Evolutionary conservation across 2,113 vertebrate species (phyloP), one percentile per base, ranked within the genome.

Genomic region (Damaliscus lunatus): DNA sequence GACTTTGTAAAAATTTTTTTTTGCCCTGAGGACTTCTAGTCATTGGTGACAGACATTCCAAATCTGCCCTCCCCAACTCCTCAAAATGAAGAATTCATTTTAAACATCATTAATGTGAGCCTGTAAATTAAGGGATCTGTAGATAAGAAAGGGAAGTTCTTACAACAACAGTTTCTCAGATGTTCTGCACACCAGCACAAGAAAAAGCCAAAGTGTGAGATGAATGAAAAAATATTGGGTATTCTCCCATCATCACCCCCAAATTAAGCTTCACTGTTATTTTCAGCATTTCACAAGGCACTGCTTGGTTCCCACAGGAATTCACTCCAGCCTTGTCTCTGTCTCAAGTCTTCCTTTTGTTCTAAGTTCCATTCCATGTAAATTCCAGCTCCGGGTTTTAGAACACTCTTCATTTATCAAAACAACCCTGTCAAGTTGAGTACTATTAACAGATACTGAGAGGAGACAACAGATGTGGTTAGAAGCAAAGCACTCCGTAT

Each of bases 401-500:
- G 98, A 99, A 98, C 98, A 98, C 98, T 99, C 99, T 98, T 99
- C 99, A 99, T 99, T 99, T 99, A 99, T 99, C 99, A 99, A 99
- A 98, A 99, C 99, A 99, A 99, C 99, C 99, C 99, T 99, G 99
- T 99, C 99, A 99, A 99, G 99, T 99, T 99, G 99, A 99, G 99
- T 99, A 99, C 99, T 99, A 99, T 99, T 99, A 99, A 99, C 99
- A 99, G 99, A 99, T 99, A 99, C 99, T 99, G 99, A 99, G 99
- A 99, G 98, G 99, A 99, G 99, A 99, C 99, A 99, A 99, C 99
- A 99, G 99, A 99, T 99, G 99, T 99, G 98, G 99, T 99, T 99
- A 99, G 99, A 99, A 99, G 99, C 98, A 98, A 99, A 99, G 99
- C 99, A 98, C 99, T 99, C 99, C 36, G 96, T 98, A 98, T 98